Evolutionary conservation across 2,797 vertebrate genomes (phyloP).

Genomic region (Sternotherus odoratus): DNA sequence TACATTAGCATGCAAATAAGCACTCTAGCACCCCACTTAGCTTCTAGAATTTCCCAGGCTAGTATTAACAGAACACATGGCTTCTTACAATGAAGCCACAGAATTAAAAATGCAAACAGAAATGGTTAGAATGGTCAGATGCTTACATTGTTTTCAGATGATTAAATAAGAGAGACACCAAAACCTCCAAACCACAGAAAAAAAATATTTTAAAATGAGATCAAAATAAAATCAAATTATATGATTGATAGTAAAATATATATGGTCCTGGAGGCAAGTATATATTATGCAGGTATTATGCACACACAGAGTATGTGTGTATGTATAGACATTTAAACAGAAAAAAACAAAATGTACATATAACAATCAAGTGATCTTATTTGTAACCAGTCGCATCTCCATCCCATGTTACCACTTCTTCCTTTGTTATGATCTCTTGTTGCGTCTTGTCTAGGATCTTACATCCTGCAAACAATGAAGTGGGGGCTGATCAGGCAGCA

Average conservation of each 20-base stretch:
- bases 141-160: accelerated
- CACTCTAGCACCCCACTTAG: accelerated
- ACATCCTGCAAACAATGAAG: neutral
- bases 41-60: neutral
- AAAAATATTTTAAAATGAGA: accelerated
- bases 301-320: too few species aligned
- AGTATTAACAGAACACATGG: neutral
- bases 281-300: accelerated
- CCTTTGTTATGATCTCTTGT: neutral
- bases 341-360: accelerated
- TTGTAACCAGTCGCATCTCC: neutral
- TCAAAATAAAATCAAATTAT: accelerated
- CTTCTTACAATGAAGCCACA: accelerated
- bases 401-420: neutral
- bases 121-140: neutral
- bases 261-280: accelerated
- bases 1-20: neutral
- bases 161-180: neutral
- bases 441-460: neutral
- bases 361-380: neutral
- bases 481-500: too few species aligned
- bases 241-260: neutral
- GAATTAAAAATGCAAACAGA: neutral
- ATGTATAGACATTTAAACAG: too few species aligned
- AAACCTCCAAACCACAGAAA: neutral